phyloP scores from a whole-genome alignment of 2,113 vertebrate genomes.

The Alosa alosa region DNA sequence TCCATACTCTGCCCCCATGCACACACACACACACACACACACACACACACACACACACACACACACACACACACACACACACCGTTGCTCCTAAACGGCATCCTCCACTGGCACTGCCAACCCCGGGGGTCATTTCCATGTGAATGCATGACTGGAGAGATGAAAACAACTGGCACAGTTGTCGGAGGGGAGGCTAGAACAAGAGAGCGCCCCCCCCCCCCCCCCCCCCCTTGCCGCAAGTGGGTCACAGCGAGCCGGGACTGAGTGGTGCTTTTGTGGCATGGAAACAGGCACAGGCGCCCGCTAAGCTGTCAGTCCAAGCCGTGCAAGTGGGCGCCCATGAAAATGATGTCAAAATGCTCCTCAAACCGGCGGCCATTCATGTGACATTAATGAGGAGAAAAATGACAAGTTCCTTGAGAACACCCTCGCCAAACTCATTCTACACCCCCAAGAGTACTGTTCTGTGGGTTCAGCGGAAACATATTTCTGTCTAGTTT shows the following conservation, averaged over 20 bases:
- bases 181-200: background rate
- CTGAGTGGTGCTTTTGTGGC: slow-evolving; percentile 3
- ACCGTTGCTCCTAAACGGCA: background rate
- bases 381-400: slow-evolving; percentile 7
- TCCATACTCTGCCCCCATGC: background rate
- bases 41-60: too few relatives aligned
- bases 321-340: background rate
- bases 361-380: background rate
- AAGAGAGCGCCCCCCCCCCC: too few relatives aligned
- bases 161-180: slow-evolving; percentile 17
- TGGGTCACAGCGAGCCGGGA: slow-evolving; percentile 9
- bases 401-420: slow-evolving; percentile 3
- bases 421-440: background rate
- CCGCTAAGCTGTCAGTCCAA: background rate
- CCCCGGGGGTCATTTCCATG: slow-evolving; percentile 23
- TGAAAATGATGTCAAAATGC: slow-evolving; percentile 2
- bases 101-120: slow-evolving; percentile 1
- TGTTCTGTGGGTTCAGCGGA: slow-evolving; percentile 1
- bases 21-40: too few relatives aligned
- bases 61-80: too few relatives aligned
- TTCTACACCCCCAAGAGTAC: background rate
- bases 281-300: background rate
- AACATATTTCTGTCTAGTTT: background rate
- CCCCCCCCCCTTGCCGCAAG: background rate
- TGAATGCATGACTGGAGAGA: slow-evolving; percentile 24